These are phyloP conservation scores for Gastracanthus pulcherrimus DNA, from an alignment of 2,888 invertebrate genomes.

Conservation along the genomic window DNA sequence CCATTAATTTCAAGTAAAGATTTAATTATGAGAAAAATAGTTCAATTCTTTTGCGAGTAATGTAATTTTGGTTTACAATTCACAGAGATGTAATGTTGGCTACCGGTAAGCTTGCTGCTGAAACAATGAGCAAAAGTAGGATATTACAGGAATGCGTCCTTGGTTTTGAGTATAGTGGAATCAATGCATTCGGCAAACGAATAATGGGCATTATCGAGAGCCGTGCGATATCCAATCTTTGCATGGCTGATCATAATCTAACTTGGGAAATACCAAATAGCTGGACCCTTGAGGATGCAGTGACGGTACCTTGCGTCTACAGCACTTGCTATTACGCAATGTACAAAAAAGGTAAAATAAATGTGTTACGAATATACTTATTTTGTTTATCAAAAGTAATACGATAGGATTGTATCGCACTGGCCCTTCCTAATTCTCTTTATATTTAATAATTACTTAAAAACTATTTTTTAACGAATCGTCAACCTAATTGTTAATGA, in stretches of 20 bases:
- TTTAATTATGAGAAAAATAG: too few species aligned
- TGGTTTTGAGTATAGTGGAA: conserved; percentile 85
- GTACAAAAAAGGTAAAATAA: conserved; percentile 79
- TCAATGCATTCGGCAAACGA: conserved; percentile 76
- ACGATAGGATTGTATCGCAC: too few species aligned
- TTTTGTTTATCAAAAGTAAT: neutral
- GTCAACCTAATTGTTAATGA: too few species aligned
- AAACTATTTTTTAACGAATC: too few species aligned
- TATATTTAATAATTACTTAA: too few species aligned
- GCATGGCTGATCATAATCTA: conserved; percentile 78
- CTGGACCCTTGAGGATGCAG: conserved; percentile 83
- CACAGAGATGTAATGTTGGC: conserved; percentile 95
- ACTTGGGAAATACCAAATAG: conserved; percentile 80
- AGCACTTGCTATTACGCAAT: conserved; percentile 82
- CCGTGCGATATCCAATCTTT: conserved; percentile 79
- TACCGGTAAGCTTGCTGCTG: conserved; percentile 91
- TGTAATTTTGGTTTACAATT: neutral
- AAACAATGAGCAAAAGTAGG: conserved; percentile 85
- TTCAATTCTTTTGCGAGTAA: too few species aligned
- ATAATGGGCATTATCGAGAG: conserved; percentile 77
- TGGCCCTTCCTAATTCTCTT: too few species aligned
- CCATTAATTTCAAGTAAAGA: conserved; percentile 86
- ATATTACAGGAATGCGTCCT: conserved; percentile 82
- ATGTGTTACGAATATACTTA: too few species aligned
- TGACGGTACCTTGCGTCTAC: conserved; percentile 83